Conservation (phyloP, 2,888 invertebrate species). For the Anoncus sp. region DNA sequence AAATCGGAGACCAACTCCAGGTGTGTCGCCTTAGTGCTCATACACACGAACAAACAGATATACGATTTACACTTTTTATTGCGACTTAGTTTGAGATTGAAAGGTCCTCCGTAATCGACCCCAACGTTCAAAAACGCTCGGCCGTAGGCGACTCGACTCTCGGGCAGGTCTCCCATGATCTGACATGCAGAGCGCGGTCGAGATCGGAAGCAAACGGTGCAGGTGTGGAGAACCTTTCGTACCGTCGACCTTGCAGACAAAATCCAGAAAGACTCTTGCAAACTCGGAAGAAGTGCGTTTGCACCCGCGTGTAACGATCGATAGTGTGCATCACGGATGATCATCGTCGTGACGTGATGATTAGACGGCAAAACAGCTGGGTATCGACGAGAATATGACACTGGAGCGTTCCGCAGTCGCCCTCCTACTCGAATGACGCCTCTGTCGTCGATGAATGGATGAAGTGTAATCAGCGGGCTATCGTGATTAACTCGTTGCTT, state of each 20-base stretch:
- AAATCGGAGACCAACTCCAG: constrained; percentile 61
- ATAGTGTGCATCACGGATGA: constrained; percentile 63
- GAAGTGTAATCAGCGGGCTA: constrained; percentile 41
- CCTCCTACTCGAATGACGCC: constrained; percentile 61
- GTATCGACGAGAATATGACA: constrained; percentile 34
- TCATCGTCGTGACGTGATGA: constrained; percentile 46
- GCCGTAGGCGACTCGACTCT: too few relatives aligned
- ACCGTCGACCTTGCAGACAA: neutral
- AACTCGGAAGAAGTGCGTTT: constrained; percentile 44
- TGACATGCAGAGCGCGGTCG: too few relatives aligned
- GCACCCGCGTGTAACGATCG: constrained; percentile 9
- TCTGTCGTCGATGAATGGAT: constrained; percentile 51
- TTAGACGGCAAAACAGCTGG: constrained; percentile 47
- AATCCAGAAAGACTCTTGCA: neutral
- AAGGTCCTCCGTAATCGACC: constrained; percentile 54
- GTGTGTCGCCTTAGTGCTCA: constrained; percentile 51
- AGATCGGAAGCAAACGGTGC: too few relatives aligned
- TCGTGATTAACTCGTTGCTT: constrained; percentile 8
- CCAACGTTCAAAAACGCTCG: constrained; percentile 49
- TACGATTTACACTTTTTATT: constrained; percentile 28
- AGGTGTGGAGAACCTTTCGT: too few relatives aligned
- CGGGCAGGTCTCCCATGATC: too few relatives aligned
- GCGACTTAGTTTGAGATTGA: constrained; percentile 5
- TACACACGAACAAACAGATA: constrained; percentile 34
- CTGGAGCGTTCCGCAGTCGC: constrained; percentile 48